Percentiles rank a stretch among this genome's conserved stretches.
Conservation (phyloP, 92 coral and sea anemone species). For the Parazoanthus swiftii region DNA sequence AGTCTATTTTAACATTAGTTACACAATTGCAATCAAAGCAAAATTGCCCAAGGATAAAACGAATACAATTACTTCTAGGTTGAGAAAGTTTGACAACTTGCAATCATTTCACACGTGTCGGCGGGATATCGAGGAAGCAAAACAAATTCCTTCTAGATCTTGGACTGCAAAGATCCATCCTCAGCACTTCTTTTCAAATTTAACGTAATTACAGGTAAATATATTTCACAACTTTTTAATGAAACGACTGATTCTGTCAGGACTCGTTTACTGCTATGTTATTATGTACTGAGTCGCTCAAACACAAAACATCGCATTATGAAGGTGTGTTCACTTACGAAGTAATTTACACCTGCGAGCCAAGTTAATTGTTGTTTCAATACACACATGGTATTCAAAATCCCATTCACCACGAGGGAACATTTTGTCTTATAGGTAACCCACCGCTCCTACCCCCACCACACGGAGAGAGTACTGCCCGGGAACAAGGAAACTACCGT, state of each 20-base stretch:
- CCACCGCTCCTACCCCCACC: background rate
- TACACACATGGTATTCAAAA: slow-evolving; percentile 72
- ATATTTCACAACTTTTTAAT: slow-evolving; percentile 46
- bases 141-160: slow-evolving; percentile 28
- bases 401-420: slow-evolving; percentile 46
- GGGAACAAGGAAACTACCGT: background rate
- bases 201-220: slow-evolving; percentile 50
- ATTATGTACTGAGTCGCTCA: slow-evolving; percentile 55
- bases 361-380: slow-evolving; percentile 65
- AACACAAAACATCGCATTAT: slow-evolving; percentile 72
- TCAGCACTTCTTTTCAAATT: slow-evolving; percentile 45
- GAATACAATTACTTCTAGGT: slow-evolving; percentile 70
- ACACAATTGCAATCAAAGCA: slow-evolving; percentile 70
- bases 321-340: slow-evolving; percentile 68
- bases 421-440: slow-evolving; percentile 39
- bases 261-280: slow-evolving; percentile 51
- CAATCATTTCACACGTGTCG: slow-evolving; percentile 69
- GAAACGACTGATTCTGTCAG: slow-evolving; percentile 50
- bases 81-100: slow-evolving; percentile 56
- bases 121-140: slow-evolving; percentile 53
- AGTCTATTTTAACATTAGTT: slow-evolving; percentile 69
- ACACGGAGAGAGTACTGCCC: slow-evolving; percentile 24
- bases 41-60: slow-evolving; percentile 70
- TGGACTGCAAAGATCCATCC: slow-evolving; percentile 6
- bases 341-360: slow-evolving; percentile 80